Base-by-base conservation (phyloP, 1,140 invertebrate species). In the Cataglyphis hispanica region DNA sequence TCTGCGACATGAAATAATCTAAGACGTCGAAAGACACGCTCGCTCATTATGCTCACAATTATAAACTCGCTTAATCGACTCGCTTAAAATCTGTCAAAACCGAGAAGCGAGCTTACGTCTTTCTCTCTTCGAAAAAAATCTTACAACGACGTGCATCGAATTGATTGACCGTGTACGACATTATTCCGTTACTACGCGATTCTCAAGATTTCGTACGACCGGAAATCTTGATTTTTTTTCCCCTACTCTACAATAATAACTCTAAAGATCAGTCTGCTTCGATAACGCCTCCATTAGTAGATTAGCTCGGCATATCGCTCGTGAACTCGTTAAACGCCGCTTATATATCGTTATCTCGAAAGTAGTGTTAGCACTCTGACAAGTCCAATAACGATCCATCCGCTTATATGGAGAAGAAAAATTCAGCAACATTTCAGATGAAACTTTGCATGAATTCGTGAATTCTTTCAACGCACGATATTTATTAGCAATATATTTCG, bases 211-310 rank as follows among this genome's bases (percentile, higher is more conserved):
- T 70, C 50, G 50, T 60, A 64, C 27, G 43, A 78, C 81, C 56
- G 31, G 53, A 76, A 77, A 69, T 61, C 58, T 11, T 64, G 63
- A 78, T 66, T 64, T 66, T 64, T 64, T 64, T 50, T 74, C 37
- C n/a, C n/a, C 58, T 76, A 58, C 56, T 76, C 56, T 87, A 89
- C 3, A 50, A 50, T 85, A 85, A 89, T 89, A 89, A 85, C 58
- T 46, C 76, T 89, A 90, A 60, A 83, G 67, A 85, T 90, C 89
- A 90, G 89, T 90, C 89, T 90, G 87, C 75, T 85, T 78, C 72
- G 85, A 84, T 89, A 86, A 84, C 76, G 64, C 66, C 37, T 84
- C 22, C 53, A 61, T 83, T 86, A 66, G 16, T 80, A 80, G 46
- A 84, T 37, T 58, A 67, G 53, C 78, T 72, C 78, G 37, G 60